Conservation (phyloP, 2,797 vertebrate genomes). For the Bryconaethiops microstoma region DNA sequence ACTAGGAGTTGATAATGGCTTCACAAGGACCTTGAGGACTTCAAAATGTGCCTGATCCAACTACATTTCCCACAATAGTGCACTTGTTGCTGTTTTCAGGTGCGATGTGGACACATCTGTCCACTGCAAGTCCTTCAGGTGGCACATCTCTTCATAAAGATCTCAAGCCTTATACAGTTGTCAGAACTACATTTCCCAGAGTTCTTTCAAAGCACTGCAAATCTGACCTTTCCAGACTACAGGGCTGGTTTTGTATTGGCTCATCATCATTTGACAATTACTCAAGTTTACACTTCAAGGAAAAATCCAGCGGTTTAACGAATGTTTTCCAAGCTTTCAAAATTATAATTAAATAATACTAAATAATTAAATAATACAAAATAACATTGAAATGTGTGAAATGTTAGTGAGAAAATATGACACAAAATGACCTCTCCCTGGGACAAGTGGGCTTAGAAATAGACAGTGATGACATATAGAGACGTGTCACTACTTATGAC, state of each 20-base stretch:
- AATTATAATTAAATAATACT: not conserved
- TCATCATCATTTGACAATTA: slow-evolving; percentile 5
- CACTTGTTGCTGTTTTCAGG: not conserved
- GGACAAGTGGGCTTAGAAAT: not conserved
- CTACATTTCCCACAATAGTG: not conserved
- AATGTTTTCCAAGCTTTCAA: not conserved
- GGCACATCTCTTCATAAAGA: not conserved
- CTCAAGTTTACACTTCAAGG: not conserved
- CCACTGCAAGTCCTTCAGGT: not conserved
- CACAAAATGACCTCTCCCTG: not conserved
- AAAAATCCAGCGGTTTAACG: not conserved
- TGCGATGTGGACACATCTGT: not conserved
- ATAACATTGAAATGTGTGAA: not conserved
- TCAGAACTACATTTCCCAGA: slow-evolving; percentile 36
- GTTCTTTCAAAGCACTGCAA: not conserved
- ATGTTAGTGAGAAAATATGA: not conserved
- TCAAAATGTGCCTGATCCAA: slow-evolving; percentile 5
- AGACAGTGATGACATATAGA: not conserved
- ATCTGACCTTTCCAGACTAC: not conserved
- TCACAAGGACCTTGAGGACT: slow-evolving; percentile 11
- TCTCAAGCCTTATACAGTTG: slow-evolving; percentile 32
- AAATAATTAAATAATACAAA: not conserved
- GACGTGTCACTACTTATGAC: not conserved
- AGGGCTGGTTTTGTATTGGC: slow-evolving; percentile 29
- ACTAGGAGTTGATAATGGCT: slow-evolving; percentile 17